Evolutionary conservation across 2,113 vertebrate species (phyloP).

Genomic region (Amazona guildingii): DNA sequence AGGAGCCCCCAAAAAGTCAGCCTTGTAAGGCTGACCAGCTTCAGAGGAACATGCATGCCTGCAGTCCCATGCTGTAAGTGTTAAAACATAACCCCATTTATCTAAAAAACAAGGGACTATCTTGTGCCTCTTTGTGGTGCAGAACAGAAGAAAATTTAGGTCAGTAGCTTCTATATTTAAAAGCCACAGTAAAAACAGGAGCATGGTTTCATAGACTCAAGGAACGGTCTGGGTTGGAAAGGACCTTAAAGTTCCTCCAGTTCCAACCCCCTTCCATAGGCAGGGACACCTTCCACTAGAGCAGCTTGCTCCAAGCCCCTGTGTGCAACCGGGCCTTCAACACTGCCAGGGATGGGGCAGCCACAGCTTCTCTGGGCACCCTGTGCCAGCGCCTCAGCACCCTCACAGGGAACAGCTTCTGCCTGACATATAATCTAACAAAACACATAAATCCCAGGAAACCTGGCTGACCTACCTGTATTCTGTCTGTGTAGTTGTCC

Average conservation of each 20-base stretch:
- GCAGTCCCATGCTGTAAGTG: not conserved
- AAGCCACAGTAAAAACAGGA: not conserved
- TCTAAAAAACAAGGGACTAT: not conserved
- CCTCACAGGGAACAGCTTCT: not conserved
- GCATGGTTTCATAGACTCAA: not conserved
- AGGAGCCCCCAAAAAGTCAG: not conserved
- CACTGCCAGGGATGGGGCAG: not conserved
- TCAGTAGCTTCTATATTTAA: not conserved
- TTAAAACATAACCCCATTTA: not conserved
- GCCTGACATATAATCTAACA: not conserved
- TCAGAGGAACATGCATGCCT: rapidly evolving
- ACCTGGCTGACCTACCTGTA: conserved; percentile 81
- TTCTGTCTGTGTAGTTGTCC: conserved; percentile 96
- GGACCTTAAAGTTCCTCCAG: not conserved
- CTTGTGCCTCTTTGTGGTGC: not conserved
- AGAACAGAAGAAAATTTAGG: not conserved
- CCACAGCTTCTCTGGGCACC: not conserved
- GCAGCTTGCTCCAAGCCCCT: not conserved
- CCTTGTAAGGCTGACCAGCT: not conserved
- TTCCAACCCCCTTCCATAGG: not conserved
- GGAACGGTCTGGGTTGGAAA: not conserved
- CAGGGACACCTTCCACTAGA: not conserved
- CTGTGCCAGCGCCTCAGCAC: not conserved
- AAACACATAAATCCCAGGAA: not conserved
- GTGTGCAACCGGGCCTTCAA: no score